Conservation (phyloP, 2,113 vertebrate species). For the Ellobius talpinus region DNA sequence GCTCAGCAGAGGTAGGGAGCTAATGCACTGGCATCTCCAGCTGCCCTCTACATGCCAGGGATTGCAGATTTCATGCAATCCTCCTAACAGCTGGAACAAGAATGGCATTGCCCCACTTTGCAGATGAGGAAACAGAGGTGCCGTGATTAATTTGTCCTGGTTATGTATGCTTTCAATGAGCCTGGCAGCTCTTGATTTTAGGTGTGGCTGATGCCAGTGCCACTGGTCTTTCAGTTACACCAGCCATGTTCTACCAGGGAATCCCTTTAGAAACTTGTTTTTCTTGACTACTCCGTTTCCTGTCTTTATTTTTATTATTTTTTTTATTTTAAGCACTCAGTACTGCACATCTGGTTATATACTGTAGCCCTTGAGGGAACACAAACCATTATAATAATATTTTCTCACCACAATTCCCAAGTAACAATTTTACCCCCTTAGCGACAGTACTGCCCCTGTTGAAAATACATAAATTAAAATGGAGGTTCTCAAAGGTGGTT, state of each 20-base stretch:
- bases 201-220: rapidly evolving
- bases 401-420: background rate
- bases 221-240: background rate
- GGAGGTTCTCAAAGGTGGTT: background rate
- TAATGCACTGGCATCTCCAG: background rate
- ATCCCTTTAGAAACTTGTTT: rapidly evolving
- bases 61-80: background rate
- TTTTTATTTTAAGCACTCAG: background rate
- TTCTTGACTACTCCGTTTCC: background rate
- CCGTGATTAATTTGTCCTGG: background rate
- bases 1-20: background rate
- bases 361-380: background rate
- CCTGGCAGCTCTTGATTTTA: background rate
- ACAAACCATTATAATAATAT: background rate
- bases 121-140: background rate
- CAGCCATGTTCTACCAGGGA: background rate
- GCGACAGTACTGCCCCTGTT: background rate
- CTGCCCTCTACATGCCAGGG: background rate
- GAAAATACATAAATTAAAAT: background rate
- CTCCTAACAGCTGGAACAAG: background rate
- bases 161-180: background rate
- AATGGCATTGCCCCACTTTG: background rate
- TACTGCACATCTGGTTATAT: background rate
- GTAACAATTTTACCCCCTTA: background rate
- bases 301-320: background rate